Evolutionary conservation across 2,113 vertebrate genomes (phyloP).

Genomic region (Procavia capensis): DNA sequence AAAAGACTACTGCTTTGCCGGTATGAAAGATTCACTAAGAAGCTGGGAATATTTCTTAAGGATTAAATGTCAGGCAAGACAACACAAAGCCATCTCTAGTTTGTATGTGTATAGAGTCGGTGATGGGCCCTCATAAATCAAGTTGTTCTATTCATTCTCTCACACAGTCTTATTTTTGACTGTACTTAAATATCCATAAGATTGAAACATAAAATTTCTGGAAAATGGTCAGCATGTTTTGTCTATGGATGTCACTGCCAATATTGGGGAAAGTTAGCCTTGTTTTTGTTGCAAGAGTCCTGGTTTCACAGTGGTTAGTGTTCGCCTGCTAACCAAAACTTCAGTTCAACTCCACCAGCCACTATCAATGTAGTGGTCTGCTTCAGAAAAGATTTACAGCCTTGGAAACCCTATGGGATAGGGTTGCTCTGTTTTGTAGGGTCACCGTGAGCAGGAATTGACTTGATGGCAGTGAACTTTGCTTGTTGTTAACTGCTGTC

Average conservation of each 20-base stretch:
- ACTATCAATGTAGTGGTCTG: no score
- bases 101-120: not conserved
- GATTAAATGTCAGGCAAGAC: not conserved
- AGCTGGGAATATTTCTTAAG: not conserved
- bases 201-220: conserved; percentile 3
- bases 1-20: not conserved
- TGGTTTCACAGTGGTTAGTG: no score
- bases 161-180: not conserved
- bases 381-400: no score
- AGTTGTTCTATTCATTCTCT: not conserved
- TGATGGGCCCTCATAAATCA: not conserved
- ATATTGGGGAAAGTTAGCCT: not conserved
- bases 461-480: no score
- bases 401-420: no score
- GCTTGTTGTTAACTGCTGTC: not conserved
- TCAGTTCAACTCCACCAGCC: no score
- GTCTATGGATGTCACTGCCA: not conserved
- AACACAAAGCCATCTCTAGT: not conserved
- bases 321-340: no score
- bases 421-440: no score
- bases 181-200: not conserved
- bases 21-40: not conserved
- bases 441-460: no score
- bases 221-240: not conserved
- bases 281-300: not conserved